phyloP scores from a whole-genome alignment of 2,113 vertebrate genomes.

The Erythrocercus mccallii region DNA sequence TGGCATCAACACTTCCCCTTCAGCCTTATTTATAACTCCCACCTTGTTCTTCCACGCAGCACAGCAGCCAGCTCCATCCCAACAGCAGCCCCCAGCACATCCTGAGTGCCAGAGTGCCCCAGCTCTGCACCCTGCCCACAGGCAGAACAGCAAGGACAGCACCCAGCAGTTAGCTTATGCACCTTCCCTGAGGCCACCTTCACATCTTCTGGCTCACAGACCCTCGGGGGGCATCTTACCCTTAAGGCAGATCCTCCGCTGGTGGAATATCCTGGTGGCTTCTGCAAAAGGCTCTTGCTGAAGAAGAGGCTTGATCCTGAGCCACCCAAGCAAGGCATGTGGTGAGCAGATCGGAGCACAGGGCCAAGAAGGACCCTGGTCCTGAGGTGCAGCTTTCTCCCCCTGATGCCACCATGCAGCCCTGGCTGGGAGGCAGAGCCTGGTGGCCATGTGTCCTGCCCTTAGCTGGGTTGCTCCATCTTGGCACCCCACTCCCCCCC shows the following conservation, averaged over 20 bases:
- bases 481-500: rapidly evolving
- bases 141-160: background rate
- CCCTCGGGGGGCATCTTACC: background rate
- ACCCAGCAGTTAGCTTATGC: background rate
- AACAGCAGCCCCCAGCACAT: rapidly evolving
- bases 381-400: background rate
- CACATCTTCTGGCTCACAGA: background rate
- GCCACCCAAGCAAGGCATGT: background rate
- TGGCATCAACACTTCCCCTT: background rate
- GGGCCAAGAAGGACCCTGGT: background rate
- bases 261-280: background rate
- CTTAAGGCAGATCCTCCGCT: background rate
- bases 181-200: background rate
- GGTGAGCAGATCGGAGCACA: background rate
- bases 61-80: background rate
- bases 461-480: rapidly evolving
- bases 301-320: rapidly evolving
- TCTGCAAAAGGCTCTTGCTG: background rate
- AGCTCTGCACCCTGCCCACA: background rate
- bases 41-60: background rate
- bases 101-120: background rate
- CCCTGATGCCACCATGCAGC: background rate
- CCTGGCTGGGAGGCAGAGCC: background rate
- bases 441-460: background rate
- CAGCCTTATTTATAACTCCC: background rate